Conservation (phyloP, 2,113 vertebrate species). For the Sardina pilchardus region DNA sequence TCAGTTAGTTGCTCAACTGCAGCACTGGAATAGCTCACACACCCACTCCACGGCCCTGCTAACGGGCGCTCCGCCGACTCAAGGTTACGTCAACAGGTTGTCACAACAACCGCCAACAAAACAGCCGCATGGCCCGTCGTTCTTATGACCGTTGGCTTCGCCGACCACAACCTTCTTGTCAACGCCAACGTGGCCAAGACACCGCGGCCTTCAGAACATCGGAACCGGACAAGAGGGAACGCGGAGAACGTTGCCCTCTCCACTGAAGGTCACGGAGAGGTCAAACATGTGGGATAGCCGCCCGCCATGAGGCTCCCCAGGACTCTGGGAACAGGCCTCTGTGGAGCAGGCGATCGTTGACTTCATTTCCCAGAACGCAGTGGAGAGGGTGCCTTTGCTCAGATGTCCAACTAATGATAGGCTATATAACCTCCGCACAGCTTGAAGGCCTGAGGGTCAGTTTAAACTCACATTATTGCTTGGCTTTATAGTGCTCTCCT, state of each 20-base stretch:
- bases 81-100: neutral
- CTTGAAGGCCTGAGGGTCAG: neutral
- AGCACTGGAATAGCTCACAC: neutral
- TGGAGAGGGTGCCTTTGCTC: neutral
- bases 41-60: neutral
- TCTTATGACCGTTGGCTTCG: neutral
- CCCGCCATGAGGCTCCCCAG: neutral
- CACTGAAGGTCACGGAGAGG: neutral
- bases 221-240: neutral
- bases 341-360: neutral
- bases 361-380: neutral
- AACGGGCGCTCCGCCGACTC: neutral
- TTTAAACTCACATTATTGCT: neutral
- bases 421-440: neutral
- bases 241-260: neutral
- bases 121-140: neutral
- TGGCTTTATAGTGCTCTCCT: neutral
- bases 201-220: neutral
- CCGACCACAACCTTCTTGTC: neutral
- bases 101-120: neutral
- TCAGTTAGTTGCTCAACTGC: neutral
- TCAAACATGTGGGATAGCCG: neutral
- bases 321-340: neutral
- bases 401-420: neutral
- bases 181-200: neutral